Conservation (phyloP, 2,113 vertebrate genomes). For the Tonatia bakeri region DNA sequence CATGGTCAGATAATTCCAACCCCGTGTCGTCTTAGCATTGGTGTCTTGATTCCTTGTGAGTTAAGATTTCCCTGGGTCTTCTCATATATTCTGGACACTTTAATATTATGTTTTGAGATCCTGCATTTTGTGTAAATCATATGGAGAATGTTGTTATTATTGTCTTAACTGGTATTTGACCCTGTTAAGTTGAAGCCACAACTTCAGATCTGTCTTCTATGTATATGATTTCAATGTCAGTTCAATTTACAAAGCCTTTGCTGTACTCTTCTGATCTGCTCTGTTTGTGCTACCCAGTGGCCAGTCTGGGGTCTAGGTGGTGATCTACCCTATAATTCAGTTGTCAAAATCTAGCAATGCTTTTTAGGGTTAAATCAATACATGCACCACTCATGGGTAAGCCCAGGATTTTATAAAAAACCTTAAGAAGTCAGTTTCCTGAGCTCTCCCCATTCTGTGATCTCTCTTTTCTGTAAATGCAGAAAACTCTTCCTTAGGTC, state of each 20-base stretch:
- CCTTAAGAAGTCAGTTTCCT: not conserved
- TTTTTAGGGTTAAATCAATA: not conserved
- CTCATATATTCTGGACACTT: not conserved
- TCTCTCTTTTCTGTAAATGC: not conserved
- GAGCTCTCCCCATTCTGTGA: not conserved
- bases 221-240: not conserved
- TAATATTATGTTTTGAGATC: not conserved
- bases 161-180: not conserved
- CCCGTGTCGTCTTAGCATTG: not conserved
- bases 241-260: not conserved
- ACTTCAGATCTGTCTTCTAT: not conserved
- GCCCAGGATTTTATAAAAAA: not conserved
- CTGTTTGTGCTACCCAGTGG: not conserved
- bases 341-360: not conserved
- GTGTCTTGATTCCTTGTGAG: not conserved
- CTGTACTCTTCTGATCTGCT: not conserved
- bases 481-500: not conserved
- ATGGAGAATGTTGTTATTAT: not conserved
- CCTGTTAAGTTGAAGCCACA: not conserved
- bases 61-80: not conserved
- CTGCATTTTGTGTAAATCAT: not conserved
- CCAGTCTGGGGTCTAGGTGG: not conserved
- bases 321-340: not conserved
- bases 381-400: not conserved
- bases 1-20: not conserved